Evolutionary conservation across 2,888 invertebrate species (phyloP).

Genomic region (Lepidochitona cinerea): DNA sequence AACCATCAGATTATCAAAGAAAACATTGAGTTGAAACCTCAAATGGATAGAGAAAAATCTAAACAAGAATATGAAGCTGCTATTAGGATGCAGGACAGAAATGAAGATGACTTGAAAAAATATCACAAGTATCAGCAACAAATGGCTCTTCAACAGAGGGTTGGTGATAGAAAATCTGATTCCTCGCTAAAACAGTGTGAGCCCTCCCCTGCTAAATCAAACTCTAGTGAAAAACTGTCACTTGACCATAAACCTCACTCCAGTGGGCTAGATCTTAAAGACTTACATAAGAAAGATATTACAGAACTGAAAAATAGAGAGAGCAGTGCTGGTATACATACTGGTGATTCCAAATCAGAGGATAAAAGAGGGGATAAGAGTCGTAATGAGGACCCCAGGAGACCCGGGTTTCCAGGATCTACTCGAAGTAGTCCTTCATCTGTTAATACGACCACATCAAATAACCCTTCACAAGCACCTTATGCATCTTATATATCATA

Average conservation of each 20-base stretch:
- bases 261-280: neutral
- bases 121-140: slow-evolving; percentile 75
- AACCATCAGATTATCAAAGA: slow-evolving; percentile 70
- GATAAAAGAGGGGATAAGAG: slow-evolving; percentile 25
- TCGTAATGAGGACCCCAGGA: slow-evolving; percentile 12
- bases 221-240: neutral
- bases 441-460: slow-evolving; percentile 31
- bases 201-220: neutral
- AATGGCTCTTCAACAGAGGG: slow-evolving; percentile 64
- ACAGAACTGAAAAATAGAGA: neutral
- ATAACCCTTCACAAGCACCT: slow-evolving; percentile 23
- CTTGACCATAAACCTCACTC: neutral
- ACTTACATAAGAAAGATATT: neutral
- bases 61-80: slow-evolving; percentile 24
- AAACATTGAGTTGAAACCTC: slow-evolving; percentile 69
- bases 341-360: slow-evolving; percentile 14
- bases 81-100: slow-evolving; percentile 31
- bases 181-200: neutral
- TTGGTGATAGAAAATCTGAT: neutral
- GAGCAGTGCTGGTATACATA: neutral
- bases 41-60: slow-evolving; percentile 60
- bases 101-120: slow-evolving; percentile 61
- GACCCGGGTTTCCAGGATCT: neutral
- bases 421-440: slow-evolving; percentile 10
- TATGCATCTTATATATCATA: slow-evolving; percentile 72